Evolutionary conservation across 30 jellyfish, hydroid and myxozoan genomes (phyloP).

Genomic region (Hydractinia echinata): DNA sequence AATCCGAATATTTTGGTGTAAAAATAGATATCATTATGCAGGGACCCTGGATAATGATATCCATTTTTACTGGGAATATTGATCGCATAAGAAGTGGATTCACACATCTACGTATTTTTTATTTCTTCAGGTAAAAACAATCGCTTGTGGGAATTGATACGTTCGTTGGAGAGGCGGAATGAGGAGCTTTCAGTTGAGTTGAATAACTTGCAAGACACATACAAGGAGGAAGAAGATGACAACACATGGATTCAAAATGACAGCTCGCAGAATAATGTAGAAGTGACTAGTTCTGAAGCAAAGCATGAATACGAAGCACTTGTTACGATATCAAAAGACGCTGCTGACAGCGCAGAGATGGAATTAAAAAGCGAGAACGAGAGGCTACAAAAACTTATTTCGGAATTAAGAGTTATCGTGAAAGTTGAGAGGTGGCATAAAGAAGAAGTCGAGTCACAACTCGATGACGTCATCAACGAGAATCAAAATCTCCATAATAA

Average conservation of each 20-base stretch:
- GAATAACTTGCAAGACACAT: constrained; percentile 42
- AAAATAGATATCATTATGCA: too few species aligned
- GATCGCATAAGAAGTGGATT: too few species aligned
- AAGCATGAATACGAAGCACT: neutral
- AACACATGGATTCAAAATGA: neutral
- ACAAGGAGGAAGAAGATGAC: neutral
- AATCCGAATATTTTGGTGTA: too few species aligned
- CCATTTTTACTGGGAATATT: too few species aligned
- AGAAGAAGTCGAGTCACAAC: constrained; percentile 77
- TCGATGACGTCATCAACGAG: constrained; percentile 70
- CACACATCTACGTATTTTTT: too few species aligned
- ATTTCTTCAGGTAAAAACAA: constrained; percentile 40
- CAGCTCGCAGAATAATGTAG: constrained; percentile 1
- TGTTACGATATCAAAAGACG: neutral
- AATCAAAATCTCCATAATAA: constrained; percentile 77
- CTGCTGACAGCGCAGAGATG: neutral
- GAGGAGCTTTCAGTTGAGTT: constrained; percentile 49
- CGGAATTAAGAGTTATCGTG: constrained; percentile 55
- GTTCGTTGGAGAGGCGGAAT: constrained; percentile 73
- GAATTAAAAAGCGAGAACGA: constrained; percentile 1
- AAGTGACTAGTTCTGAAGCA: neutral
- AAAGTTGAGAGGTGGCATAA: constrained; percentile 49
- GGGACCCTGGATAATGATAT: too few species aligned
- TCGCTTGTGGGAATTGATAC: constrained; percentile 73
- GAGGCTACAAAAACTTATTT: constrained; percentile 30